A percentile compares a stretch with the other conserved stretches of the same genome.
Evolutionary conservation across 2,797 vertebrate species (phyloP).

Genomic region (Sebastolobus alascanus): DNA sequence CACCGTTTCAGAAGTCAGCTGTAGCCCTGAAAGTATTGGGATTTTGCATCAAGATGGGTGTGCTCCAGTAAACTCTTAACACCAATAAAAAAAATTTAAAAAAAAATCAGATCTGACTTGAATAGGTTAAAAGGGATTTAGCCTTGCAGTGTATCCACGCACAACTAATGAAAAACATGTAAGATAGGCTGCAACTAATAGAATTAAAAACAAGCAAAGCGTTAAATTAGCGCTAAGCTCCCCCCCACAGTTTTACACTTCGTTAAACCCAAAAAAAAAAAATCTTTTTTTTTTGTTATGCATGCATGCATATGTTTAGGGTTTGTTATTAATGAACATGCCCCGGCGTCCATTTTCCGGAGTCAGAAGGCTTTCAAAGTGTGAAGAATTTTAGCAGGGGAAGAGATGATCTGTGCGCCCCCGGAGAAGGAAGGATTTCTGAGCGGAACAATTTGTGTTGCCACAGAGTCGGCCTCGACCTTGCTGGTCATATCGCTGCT

Average conservation of each 20-base stretch:
- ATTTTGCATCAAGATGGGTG: conserved; percentile 39
- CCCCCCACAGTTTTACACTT: conserved; percentile 56
- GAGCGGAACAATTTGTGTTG: conserved; percentile 78
- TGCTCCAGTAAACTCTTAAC: conserved; percentile 12
- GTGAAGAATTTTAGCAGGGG: conserved; percentile 27
- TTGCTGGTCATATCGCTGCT: conserved; percentile 71
- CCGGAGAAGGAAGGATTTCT: conserved; percentile 66
- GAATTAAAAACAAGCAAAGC: conserved; percentile 74
- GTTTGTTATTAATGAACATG: conserved; percentile 7
- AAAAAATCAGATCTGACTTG: conserved; percentile 21
- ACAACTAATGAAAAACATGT: conserved; percentile 63
- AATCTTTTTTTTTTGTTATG: neutral
- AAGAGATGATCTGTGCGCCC: conserved; percentile 58
- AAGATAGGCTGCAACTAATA: conserved; percentile 56
- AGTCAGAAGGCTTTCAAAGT: conserved; percentile 23
- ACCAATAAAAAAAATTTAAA: neutral
- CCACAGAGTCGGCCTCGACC: conserved; percentile 78
- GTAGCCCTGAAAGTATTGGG: neutral
- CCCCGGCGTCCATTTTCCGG: neutral
- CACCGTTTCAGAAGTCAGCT: neutral
- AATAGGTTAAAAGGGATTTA: conserved; percentile 68
- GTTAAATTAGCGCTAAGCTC: conserved; percentile 70
- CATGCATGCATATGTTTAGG: neutral
- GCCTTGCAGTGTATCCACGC: conserved; percentile 54
- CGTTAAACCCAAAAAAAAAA: conserved; percentile 34